Base-by-base conservation (phyloP, 2,888 invertebrate genomes). In the Epinotia nisella region DNA sequence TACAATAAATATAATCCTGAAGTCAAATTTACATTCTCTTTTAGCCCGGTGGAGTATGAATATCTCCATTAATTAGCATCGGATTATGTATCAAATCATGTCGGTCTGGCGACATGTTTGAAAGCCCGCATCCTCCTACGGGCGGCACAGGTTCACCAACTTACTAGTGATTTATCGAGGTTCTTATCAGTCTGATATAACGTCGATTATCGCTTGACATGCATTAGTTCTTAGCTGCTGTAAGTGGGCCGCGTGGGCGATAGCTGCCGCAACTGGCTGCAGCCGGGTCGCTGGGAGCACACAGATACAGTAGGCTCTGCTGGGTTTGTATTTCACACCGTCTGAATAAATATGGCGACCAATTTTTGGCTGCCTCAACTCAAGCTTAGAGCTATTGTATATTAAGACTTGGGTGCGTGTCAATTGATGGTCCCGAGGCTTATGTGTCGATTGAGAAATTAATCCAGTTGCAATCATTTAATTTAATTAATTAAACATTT, bases 91-190 rank as follows among this genome's bases (percentile, higher is more conserved):
- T 66, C 55, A 41, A 66, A 56, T 66, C 55, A 65, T 21, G 39
- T 65, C 55, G 55, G n/a, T 55, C 51, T 64, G 51, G 64, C 51
- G 55, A 66, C 66, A 66, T 66, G 41, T 66, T 66, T 66, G 55
- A 66, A 56, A 66, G 55, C 66, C 66, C 21, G 55, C 21, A 66
- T 66, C 66, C 66, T 66, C 66, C 66, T 66, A 66, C 66, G 66
- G 66, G 56, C 41, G 19, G 15, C 41, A n/a, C 41, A 66, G 66
- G 66, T 41, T 55, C 66, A 21, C 66, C 21, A 41, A 56, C 55
- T 17, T 55, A 65, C 7, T 15, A 21, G 21, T 41, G 24, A 21
- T n/a, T 10, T 56, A 21, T 55, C 24, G n/a, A 66, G 9, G 66
- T n/a, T 55, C 55, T 66, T 66, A 66, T 66, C 24, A 55, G 41